Evolutionary conservation across 2,888 invertebrate genomes (phyloP), one percentile per base, ranked within the genome.

Genomic region (Lymantria monacha): DNA sequence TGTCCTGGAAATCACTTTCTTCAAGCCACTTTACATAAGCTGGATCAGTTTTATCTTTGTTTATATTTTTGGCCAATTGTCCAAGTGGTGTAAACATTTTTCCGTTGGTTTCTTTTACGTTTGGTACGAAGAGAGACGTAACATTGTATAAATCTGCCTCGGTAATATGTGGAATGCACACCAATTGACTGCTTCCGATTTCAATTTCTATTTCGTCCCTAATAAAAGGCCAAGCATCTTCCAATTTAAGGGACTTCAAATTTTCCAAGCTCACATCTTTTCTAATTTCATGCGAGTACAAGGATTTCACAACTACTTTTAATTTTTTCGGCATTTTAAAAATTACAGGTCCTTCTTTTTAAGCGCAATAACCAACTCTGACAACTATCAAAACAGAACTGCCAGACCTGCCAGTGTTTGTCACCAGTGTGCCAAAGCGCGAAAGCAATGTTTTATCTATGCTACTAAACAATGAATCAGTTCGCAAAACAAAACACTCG

Each of bases 191-290:
- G 62, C 85, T 86, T n/a, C 91, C 92, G 54, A 91, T 91, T 80
- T 92, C 92, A 44, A 77, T 86, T 69, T 91, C 92, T 45, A 92
- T 91, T 83, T 92, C 92, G 57, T 91, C 91, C 66, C 92, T 81
- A 44, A 92, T 92, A 70, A 91, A 92, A 12, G 92, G 91, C 92
- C 92, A 92, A 0, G 91, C 91, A 51, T 91, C 91, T 59, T 91
- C 91, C 42, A 92, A 73, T 61, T 89, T 89, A 9, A 92, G 70
- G 13, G 92, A 92, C 57, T 89, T 86, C 49, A 92, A 73, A 43
- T 69, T 81, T 7, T 83, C 85, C 56, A 92, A 75, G 63, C 87
- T 85, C n/a, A 91, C 91, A 74, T 92, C 91, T 67, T 91, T 92
- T 22, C 92, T 84, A 57, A 89, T 92, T 65, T 92, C 92, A 62